phyloP scores from a whole-genome alignment of 2,888 invertebrate species.

The Temnothorax rugatulus region DNA sequence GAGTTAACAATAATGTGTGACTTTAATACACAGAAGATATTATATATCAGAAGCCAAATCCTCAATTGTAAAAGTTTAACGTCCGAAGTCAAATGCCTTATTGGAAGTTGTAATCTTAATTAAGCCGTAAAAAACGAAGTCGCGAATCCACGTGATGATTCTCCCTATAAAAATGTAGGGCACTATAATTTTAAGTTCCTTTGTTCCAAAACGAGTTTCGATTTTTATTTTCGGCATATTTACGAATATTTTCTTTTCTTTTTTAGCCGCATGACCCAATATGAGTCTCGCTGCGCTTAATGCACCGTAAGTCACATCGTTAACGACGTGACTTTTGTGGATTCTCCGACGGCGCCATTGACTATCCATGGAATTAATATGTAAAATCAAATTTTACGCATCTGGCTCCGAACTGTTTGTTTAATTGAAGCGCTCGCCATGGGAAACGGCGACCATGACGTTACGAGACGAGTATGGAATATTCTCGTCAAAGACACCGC shows the following conservation, averaged over 20 bases:
- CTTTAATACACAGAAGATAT: conserved; percentile 23
- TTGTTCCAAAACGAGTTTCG: not conserved
- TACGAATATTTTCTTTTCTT: not conserved
- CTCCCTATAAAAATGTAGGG: not conserved
- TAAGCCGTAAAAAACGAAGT: not conserved
- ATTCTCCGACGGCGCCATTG: conserved; percentile 57
- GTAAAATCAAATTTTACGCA: conserved; percentile 77
- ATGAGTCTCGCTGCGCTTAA: conserved; percentile 3
- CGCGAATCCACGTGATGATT: not conserved
- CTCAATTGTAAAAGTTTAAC: not conserved
- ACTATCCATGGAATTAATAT: conserved; percentile 61
- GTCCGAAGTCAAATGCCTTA: not conserved
- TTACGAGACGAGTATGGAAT: conserved; percentile 60
- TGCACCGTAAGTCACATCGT: conserved; percentile 24
- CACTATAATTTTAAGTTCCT: not conserved
- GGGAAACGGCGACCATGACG: conserved; percentile 48
- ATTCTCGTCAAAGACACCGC: conserved; percentile 78
- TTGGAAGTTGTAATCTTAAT: conserved; percentile 5
- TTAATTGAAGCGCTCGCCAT: conserved; percentile 76
- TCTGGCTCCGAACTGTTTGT: conserved; percentile 73
- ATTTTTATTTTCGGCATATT: not conserved
- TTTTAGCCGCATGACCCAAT: not conserved
- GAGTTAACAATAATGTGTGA: not conserved
- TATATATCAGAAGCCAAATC: not conserved
- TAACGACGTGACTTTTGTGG: conserved; percentile 4